Evolutionary conservation across 2,888 invertebrate species (phyloP), one percentile per base, ranked within the genome.

Genomic region (Metalampra italica): DNA sequence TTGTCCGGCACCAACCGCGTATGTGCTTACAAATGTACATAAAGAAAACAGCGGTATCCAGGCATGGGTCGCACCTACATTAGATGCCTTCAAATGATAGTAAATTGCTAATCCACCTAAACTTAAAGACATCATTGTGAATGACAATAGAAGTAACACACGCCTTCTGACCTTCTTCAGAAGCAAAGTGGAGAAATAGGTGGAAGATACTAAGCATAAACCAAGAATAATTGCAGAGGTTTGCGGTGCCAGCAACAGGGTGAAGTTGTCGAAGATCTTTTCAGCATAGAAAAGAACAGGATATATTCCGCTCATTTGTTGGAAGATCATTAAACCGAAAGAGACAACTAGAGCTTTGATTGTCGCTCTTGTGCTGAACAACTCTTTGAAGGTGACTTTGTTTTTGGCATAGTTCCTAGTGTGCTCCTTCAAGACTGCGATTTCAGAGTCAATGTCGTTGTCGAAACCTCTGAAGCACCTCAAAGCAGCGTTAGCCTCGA

Each of bases 1-100:
- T 0, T 94, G 94, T 0, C 94, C 94, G 14, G 91, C 92, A 0
- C 94, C 94, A 22, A 92, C 74, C 0, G 93, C 92, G 63, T 93
- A 94, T 0, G 90, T 86, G 4, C 90, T 81, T 1, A 93, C 91
- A 64, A 90, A 93, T 8, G 91, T 53, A 9, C 91, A 87, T 8
- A 93, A 67, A 14, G 90, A 84, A 0, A 90, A 68, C 0, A 93
- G 68, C 0, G 93, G 93, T 1, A 93, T 63, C 91, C 91, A 92
- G 0, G 79, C 78, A 29, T 68, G 66, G 34, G 66, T 71, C 0
- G 60, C 39, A 0, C 69, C 59, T 11, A 70, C 50, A 47, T 69
- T 69, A 0, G 81, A 68, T 1, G 71, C 75, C 51, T 71, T 74
- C 45, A 86, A 57, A 47, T 89, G 79, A 52, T 91, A 92, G 59